A percentile compares a stretch with the other conserved stretches of the same genome.
These are phyloP conservation scores for Muscicapa comitata DNA, from an alignment of 2,797 vertebrate genomes.

Conservation along the genomic window DNA sequence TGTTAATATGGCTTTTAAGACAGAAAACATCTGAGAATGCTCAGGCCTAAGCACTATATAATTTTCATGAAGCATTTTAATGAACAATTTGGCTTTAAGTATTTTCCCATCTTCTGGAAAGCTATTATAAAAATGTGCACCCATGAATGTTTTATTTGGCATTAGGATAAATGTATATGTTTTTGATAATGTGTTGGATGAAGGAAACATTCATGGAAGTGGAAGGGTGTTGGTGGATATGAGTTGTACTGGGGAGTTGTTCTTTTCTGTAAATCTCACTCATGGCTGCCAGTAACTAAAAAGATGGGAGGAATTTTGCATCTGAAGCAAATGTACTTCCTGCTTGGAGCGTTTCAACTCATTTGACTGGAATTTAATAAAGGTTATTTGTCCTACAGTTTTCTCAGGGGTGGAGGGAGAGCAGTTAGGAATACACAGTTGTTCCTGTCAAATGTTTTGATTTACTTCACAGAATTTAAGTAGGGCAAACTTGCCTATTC, in stretches of 20 bases:
- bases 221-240: neutral
- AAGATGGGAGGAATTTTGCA: neutral
- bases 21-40: neutral
- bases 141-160: slow-evolving; percentile 23
- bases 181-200: slow-evolving; percentile 21
- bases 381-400: neutral
- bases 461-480: neutral
- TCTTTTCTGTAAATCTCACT: neutral
- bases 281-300: neutral
- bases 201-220: neutral
- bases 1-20: neutral
- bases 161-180: neutral
- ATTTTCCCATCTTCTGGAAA: slow-evolving; percentile 11
- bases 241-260: neutral
- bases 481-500: neutral
- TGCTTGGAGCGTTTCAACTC: neutral
- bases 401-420: neutral
- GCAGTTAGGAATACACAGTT: neutral
- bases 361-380: neutral
- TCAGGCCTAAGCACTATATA: neutral
- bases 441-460: neutral
- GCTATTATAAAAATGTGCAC: neutral
- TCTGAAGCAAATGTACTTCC: slow-evolving; percentile 4
- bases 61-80: neutral
- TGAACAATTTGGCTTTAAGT: neutral